Evolutionary conservation across 2,797 vertebrate species (phyloP).

Genomic region (Tadarida brasiliensis): DNA sequence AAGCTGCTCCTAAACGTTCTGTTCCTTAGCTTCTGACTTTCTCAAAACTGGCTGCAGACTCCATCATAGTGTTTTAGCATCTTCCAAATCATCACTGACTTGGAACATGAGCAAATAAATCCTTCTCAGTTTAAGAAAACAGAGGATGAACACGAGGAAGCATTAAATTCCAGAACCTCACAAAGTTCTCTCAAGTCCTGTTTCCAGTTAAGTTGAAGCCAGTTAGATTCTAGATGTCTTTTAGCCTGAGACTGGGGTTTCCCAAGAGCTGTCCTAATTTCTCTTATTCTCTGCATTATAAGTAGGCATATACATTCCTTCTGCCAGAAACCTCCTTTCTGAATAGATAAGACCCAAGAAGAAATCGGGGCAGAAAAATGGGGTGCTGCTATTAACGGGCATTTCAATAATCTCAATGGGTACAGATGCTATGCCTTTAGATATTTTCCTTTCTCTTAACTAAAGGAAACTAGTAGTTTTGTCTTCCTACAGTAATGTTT

Average conservation of each 20-base stretch:
- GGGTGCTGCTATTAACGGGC: background rate
- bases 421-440: background rate
- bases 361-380: background rate
- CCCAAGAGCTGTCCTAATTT: background rate
- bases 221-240: slow-evolving; percentile 28
- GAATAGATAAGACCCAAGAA: background rate
- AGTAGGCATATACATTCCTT: background rate
- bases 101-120: slow-evolving; percentile 56
- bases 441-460: background rate
- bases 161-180: slow-evolving; percentile 28
- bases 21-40: background rate
- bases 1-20: background rate
- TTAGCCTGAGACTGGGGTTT: slow-evolving; percentile 15
- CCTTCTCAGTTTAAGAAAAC: slow-evolving; percentile 43
- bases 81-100: background rate
- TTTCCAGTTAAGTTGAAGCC: slow-evolving; percentile 61
- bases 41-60: background rate
- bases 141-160: background rate
- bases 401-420: background rate
- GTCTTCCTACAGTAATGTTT: background rate
- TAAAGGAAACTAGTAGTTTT: background rate
- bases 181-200: slow-evolving; percentile 26
- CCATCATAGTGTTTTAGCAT: background rate
- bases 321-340: background rate
- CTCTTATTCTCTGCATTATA: background rate